Base-by-base conservation (phyloP, 2,888 invertebrate species). In the Rhagium mordax region DNA sequence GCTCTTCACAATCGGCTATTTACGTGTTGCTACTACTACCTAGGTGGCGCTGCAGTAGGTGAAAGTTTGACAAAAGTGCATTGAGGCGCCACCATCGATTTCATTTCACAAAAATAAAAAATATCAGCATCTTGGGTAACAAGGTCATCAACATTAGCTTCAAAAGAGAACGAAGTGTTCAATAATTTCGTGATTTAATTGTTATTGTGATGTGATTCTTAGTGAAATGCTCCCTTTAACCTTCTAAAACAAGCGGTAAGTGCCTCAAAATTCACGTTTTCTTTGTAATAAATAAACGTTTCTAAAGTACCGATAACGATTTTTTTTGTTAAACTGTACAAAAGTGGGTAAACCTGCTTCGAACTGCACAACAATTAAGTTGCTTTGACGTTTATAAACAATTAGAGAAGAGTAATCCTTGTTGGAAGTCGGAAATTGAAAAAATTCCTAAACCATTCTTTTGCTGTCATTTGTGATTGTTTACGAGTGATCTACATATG, bases 141-240 rank as follows among this genome's bases (percentile, higher is more conserved):
- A 87, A 87, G 87, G 87, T 87, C 87, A 87, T 84, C 85, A 85
- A 84, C 85, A 84, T 83, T 82, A 81, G 82, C 81, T 81, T 79
- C 76, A 76, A 79, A 82, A 81, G 81, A 75, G 78, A 78, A 81
- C 78, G 77, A 79, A 78, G 75, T 76, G 72, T 79, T 80, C 74
- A 74, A 74, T 74, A 75, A 77, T 79, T 73, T 75, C 73, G 71
- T 78, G 77, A 74, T 74, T 76, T 72, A 77, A 70, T 74, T 61
- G 67, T 68, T 74, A 74, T 71, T 77, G 79, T 80, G 77, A 81
- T 83, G 80, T 82, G 78, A 81, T 77, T 76, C 70, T 65, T 70
- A 70, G 73, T 78, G 77, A 69, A 74, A 64, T 71, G 71, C 59
- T 70, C 72, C 57, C 71, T 72, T 71, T 69, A 47, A 65, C 61